Evolutionary conservation across 2,797 vertebrate species (phyloP).

Genomic region (Anomalospiza imberbis): DNA sequence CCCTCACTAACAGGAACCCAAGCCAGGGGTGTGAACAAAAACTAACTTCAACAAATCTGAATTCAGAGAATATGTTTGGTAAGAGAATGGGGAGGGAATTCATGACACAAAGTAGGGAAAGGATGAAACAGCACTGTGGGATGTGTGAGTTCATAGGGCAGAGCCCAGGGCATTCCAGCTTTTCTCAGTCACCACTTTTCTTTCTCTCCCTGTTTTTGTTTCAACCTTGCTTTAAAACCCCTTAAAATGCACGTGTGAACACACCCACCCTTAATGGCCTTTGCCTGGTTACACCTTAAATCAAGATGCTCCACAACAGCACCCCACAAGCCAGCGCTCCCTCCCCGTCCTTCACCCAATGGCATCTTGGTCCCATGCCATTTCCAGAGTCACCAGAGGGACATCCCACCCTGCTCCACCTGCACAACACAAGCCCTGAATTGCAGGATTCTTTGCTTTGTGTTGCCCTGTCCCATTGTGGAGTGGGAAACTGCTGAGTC

Average conservation of each 20-base stretch:
- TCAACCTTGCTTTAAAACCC: background rate
- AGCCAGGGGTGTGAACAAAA: background rate
- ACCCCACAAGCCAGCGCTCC: background rate
- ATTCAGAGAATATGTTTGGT: background rate
- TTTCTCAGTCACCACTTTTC: background rate
- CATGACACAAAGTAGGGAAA: background rate
- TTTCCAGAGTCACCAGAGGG: background rate
- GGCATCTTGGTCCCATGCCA: background rate
- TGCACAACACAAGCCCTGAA: background rate
- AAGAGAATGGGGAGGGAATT: background rate
- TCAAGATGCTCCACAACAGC: fast-evolving
- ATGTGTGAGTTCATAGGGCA: background rate
- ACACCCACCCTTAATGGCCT: background rate
- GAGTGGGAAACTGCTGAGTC: background rate
- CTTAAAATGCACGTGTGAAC: background rate
- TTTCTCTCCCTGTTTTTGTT: background rate
- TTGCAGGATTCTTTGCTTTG: background rate
- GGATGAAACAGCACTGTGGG: background rate
- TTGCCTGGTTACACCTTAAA: background rate
- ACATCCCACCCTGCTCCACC: background rate
- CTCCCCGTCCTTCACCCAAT: background rate
- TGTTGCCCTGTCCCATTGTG: background rate
- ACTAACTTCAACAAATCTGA: background rate
- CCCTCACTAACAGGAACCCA: background rate
- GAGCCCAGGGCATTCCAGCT: background rate